phyloP scores from a whole-genome alignment of 2,113 vertebrate genomes.

The Sapajus apella region DNA sequence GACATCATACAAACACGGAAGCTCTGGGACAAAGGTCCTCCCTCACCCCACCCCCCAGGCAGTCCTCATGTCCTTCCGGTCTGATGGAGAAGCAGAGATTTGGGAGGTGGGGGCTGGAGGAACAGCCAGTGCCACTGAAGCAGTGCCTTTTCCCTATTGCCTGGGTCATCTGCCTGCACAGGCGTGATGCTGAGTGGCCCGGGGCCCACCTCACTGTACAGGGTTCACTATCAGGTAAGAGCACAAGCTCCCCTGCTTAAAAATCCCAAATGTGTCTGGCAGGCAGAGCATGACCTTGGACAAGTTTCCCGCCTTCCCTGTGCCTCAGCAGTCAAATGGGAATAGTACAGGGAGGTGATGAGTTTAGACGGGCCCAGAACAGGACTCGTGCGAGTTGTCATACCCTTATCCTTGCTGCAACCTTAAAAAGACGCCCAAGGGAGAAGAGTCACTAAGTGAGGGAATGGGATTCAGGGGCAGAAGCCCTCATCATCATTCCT shows the following conservation, averaged over 20 bases:
- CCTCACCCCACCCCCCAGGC: background rate
- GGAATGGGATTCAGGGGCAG: too few species aligned
- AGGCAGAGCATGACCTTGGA: background rate
- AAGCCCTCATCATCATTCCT: background rate
- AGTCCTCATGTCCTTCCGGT: background rate
- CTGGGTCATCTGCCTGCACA: background rate
- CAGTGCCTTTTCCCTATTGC: background rate
- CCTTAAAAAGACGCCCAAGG: background rate
- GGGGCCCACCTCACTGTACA: background rate
- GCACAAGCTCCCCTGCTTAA: too few species aligned
- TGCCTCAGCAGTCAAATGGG: background rate
- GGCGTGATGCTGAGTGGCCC: background rate
- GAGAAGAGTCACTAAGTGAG: background rate
- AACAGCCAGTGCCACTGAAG: background rate
- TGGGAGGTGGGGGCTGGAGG: background rate
- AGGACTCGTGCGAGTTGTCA: background rate
- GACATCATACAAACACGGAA: slow-evolving; percentile 56
- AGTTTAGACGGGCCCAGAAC: background rate
- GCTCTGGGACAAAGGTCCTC: background rate
- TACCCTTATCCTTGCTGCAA: rapidly evolving
- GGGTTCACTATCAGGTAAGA: too few species aligned
- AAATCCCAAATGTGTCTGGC: background rate
- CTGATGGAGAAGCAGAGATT: background rate
- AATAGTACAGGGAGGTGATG: too few species aligned
- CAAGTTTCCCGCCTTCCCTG: background rate